Base-by-base conservation (phyloP, 2,888 invertebrate species). In the Antheraea yamamai region DNA sequence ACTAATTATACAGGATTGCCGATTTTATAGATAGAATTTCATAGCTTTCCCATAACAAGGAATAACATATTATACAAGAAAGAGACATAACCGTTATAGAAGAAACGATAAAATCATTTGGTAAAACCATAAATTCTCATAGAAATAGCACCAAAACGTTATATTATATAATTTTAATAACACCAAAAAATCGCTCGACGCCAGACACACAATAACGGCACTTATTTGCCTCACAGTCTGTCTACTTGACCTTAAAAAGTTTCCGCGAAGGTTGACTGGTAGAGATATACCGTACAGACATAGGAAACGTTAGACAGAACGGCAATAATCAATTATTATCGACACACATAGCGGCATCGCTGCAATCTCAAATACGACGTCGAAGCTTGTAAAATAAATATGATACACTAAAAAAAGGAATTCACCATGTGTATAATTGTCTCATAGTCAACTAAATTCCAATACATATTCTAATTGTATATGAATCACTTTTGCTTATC, bases 231-330 rank as follows among this genome's bases (percentile, higher is more conserved):
- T 70, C 39, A 39, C 70, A 30, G 64, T 39, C 39, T 39, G n/a
- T 39, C 70, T 70, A 39, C n/a, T 70, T 70, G 70, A 70, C 70
- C 70, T 70, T 70, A 70, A 70, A 39, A 35, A 70, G 30, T 70
- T 20, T 70, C n/a, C n/a, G 39, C 70, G 70, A 39, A 70, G 70
- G 70, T 39, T 70, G 70, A 39, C 70, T n/a, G 70, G 70, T 70
- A 70, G 10, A 30, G 26, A 68, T 70, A 70, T 6, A 39, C 6
- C 20, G 8, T 39, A n/a, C 20, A 70, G 39, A 70, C 20, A 39
- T n/a, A 70, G 39, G n/a, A 66, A 70, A 70, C 4, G n/a, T 39
- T 2, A 70, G 35, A 70, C 70, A 16, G 8, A 39, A 20, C 64
- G 16, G 64, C 6, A 7, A 66, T 26, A 26, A 23, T 61, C 10